Base-by-base conservation (phyloP, 30 jellyfish, hydroid and myxozoan genomes). In the Aurelia aurita region DNA sequence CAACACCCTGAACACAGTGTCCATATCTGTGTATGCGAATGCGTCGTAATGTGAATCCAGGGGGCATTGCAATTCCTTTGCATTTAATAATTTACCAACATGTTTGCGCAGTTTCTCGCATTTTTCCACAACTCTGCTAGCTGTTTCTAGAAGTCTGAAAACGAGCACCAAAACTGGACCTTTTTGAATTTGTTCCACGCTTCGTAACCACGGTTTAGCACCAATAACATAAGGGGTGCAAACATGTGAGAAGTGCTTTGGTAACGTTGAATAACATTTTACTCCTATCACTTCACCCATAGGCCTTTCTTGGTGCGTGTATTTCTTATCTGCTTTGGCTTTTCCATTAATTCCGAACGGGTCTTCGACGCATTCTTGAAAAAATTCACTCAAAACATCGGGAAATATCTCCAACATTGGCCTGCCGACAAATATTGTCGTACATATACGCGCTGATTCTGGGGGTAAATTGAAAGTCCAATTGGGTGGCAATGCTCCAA, bases 121-220 rank as follows among this genome's bases (percentile, higher is more conserved):
- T 27, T 46, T 45, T 20, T 65, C 87, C 6, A 49, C 74, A 26
- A 87, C 19, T 29, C 20, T 16, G 14, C 49, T 59, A 5, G 77
- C 16, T 69, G 84, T 16, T 10, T 74, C 69, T 32, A 54, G 0
- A 35, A 57, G 63, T 54, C 88, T 75, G 29, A 77, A 29, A 9
- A 77, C 87, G 25, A 87, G 25, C 25, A 87, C 86, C 21, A 87
- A 44, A n/a, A 87, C 86, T 2, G 96, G 96, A 23, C 89, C 89
- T 1, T 44, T 77, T 20, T 47, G 72, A 14, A 87, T 60, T 8
- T 39, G 51, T 5, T 66, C 82, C 14, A 77, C 71, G 25, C 43
- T 23, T 18, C 15, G 29, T 31, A 29, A 27, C 88, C 90, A 77
- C 3, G 22, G 43, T 46, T 69, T 51, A 2, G 96, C 78, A 44